Conservation (phyloP, 2,888 invertebrate species). For the Parascotia fuliginaria region DNA sequence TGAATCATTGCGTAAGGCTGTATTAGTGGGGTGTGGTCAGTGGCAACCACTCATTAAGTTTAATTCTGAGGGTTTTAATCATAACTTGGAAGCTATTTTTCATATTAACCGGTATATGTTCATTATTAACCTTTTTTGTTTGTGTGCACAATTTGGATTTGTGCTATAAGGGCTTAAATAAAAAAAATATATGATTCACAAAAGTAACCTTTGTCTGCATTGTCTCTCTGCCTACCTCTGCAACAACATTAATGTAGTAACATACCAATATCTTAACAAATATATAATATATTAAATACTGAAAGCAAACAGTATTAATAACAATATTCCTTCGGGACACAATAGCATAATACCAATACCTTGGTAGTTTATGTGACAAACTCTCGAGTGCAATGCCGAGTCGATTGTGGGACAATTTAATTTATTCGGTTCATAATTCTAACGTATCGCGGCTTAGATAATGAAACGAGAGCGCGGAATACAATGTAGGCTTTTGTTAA, state of each 20-base stretch:
- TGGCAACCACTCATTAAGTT: constrained; percentile 74
- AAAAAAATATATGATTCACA: too few relatives aligned
- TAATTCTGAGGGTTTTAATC: constrained; percentile 72
- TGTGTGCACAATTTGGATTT: constrained; percentile 20
- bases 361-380: constrained; percentile 54
- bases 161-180: background rate
- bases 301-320: background rate
- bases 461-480: constrained; percentile 47
- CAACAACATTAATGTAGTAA: too few relatives aligned
- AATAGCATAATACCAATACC: background rate
- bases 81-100: constrained; percentile 67
- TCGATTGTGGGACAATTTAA: constrained; percentile 55
- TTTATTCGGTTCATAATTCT: constrained; percentile 65
- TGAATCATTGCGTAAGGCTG: constrained; percentile 64
- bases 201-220: too few relatives aligned
- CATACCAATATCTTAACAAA: too few relatives aligned
- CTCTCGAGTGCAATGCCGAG: constrained; percentile 13
- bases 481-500: constrained; percentile 13
- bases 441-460: constrained; percentile 46
- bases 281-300: background rate
- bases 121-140: constrained; percentile 37
- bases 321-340: background rate
- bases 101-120: constrained; percentile 47
- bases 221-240: too few relatives aligned
- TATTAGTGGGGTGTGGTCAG: constrained; percentile 74